Conservation (phyloP, 2,113 vertebrate genomes). For the Tetraodon nigroviridis region DNA sequence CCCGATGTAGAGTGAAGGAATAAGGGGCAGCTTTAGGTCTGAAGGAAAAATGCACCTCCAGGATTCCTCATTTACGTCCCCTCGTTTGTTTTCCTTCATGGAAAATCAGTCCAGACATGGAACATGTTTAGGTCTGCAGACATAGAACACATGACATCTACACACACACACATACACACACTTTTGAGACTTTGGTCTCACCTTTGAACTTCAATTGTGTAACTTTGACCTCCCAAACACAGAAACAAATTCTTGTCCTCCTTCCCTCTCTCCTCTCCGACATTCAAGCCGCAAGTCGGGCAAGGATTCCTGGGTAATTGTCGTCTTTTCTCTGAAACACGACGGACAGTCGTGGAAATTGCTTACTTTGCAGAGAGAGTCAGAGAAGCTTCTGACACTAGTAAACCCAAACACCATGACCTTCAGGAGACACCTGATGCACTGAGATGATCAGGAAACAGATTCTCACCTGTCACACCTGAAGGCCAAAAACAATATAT, state of each 20-base stretch:
- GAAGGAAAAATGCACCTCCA: conserved; percentile 27
- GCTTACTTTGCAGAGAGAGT: no score
- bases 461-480: no score
- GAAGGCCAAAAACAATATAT: no score
- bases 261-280: conserved; percentile 1
- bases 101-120: conserved; percentile 25
- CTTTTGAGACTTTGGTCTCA: background rate
- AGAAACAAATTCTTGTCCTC: no score
- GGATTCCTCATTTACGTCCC: conserved; percentile 15
- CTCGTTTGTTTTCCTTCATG: conserved; percentile 38
- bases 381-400: background rate
- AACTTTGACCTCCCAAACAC: conserved; percentile 31
- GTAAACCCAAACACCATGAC: no score
- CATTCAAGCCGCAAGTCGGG: conserved; percentile 3
- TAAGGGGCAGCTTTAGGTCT: conserved; percentile 30
- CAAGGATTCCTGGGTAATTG: background rate
- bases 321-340: background rate
- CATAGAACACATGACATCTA: no score
- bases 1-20: conserved; percentile 32
- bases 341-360: background rate
- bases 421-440: no score
- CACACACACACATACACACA: no score
- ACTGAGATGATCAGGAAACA: no score
- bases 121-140: no score
- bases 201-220: conserved; percentile 8